Conservation (phyloP, 2,888 invertebrate genomes). For the Chymomyza fuscimana region DNA sequence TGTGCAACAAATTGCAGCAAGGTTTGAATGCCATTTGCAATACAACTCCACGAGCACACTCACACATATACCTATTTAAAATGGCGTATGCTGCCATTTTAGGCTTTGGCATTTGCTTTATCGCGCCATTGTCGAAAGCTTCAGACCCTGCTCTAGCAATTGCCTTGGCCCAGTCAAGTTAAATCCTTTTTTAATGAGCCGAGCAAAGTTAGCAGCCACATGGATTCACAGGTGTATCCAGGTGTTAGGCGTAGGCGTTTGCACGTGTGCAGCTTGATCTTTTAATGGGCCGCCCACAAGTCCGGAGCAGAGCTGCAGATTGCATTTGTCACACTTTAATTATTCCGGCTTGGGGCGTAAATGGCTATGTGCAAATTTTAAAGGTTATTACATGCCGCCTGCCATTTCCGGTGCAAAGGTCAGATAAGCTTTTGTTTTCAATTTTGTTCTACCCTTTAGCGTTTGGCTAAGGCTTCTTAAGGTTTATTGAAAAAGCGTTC, state of each 20-base stretch:
- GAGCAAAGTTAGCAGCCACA: neutral
- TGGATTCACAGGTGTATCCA: neutral
- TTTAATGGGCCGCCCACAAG: slow-evolving; percentile 30
- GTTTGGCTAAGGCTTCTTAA: too few species aligned
- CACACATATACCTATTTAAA: too few species aligned
- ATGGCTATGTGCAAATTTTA: neutral
- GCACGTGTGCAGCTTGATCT: slow-evolving; percentile 35
- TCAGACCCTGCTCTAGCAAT: neutral
- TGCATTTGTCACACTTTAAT: slow-evolving; percentile 58
- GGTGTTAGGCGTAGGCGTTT: neutral
- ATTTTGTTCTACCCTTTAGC: too few species aligned
- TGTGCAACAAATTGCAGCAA: too few species aligned
- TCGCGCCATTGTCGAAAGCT: slow-evolving; percentile 16
- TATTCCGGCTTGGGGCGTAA: slow-evolving; percentile 28
- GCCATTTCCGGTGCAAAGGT: slow-evolving; percentile 44
- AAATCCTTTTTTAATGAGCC: slow-evolving; percentile 39
- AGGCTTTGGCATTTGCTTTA: slow-evolving; percentile 56
- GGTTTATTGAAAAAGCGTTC: too few species aligned
- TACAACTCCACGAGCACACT: too few species aligned
- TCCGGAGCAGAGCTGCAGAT: slow-evolving; percentile 34
- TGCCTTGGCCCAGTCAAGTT: neutral
- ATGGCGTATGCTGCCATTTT: slow-evolving; percentile 35
- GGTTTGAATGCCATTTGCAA: too few species aligned
- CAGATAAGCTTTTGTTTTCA: slow-evolving; percentile 14
- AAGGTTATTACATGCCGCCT: slow-evolving; percentile 3